phyloP scores from a whole-genome alignment of 37 sponge, comb jelly and placozoan genomes.

The Diacarnus erythraeanus region DNA sequence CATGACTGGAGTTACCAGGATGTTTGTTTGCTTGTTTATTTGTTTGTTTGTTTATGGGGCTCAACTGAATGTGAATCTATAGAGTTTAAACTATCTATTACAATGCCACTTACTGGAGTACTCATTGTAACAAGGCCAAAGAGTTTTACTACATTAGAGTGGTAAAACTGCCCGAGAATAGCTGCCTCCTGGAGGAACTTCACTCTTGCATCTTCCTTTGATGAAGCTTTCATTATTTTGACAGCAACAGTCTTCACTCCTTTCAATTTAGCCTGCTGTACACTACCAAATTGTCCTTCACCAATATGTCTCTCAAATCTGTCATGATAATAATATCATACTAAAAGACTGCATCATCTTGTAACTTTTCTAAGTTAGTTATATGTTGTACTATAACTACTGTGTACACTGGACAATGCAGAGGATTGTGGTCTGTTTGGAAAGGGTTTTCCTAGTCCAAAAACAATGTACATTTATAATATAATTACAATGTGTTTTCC shows the following conservation, averaged over 20 bases:
- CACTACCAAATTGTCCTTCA: constrained; percentile 67
- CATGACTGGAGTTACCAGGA: too few relatives aligned
- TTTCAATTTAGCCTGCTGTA: constrained; percentile 41
- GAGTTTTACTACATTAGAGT: constrained; percentile 61
- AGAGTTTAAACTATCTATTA: too few relatives aligned
- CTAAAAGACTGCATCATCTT: background rate
- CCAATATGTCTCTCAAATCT: constrained; percentile 45
- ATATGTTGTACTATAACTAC: background rate
- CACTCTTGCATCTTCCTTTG: constrained; percentile 23
- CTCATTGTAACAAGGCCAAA: constrained; percentile 66
- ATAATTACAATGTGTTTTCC: background rate
- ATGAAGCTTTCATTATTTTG: constrained; percentile 37
- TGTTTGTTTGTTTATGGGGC: too few relatives aligned
- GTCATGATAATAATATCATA: background rate
- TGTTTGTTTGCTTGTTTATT: too few relatives aligned
- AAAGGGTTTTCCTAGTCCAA: background rate
- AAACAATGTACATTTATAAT: background rate
- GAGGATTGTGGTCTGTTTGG: background rate
- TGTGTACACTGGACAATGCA: background rate
- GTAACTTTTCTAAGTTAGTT: background rate
- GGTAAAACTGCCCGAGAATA: constrained; percentile 73
- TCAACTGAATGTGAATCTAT: too few relatives aligned
- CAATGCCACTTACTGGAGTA: constrained; percentile 42
- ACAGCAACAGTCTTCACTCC: constrained; percentile 39
- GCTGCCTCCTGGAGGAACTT: constrained; percentile 77